These are phyloP conservation scores for Sebastes umbrosus DNA, from an alignment of 2,797 vertebrate genomes.

Conservation along the genomic window DNA sequence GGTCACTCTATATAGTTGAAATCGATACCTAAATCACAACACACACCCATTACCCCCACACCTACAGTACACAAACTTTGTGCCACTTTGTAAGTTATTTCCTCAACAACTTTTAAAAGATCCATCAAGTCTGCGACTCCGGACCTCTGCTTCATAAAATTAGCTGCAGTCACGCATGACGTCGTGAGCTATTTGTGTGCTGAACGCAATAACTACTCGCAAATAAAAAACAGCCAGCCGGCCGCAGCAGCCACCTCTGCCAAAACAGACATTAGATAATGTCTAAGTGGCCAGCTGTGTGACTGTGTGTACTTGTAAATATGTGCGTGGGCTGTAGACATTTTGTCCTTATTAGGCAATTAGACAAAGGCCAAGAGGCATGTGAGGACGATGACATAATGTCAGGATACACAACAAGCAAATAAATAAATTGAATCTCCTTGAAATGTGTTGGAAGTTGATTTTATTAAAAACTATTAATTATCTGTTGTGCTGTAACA, in stretches of 20 bases:
- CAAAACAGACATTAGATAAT: conserved; percentile 56
- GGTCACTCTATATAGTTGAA: not conserved
- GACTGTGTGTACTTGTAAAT: not conserved
- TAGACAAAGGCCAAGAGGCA: not conserved
- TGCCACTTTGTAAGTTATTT: not conserved
- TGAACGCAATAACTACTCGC: not conserved
- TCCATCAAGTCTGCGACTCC: not conserved
- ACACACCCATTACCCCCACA: not conserved
- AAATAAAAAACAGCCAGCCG: conserved; percentile 35
- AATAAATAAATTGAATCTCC: not conserved
- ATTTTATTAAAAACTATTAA: not conserved
- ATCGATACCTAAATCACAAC: not conserved
- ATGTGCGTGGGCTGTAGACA: not conserved
- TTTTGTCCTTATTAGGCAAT: not conserved
- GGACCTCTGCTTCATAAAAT: conserved; percentile 1
- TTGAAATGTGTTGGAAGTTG: not conserved
- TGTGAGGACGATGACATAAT: not conserved
- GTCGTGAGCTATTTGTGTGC: conserved; percentile 40
- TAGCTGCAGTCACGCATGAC: conserved; percentile 15
- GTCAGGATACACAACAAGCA: not conserved
- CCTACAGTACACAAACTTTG: not conserved
- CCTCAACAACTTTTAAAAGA: not conserved
- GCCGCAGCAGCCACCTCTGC: conserved; percentile 17
- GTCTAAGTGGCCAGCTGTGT: conserved; percentile 32
- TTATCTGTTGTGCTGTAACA: not conserved